Evolutionary conservation across 1,140 invertebrate species (phyloP), one percentile per base, ranked within the genome.

Genomic region (Drosophila kikkawai): DNA sequence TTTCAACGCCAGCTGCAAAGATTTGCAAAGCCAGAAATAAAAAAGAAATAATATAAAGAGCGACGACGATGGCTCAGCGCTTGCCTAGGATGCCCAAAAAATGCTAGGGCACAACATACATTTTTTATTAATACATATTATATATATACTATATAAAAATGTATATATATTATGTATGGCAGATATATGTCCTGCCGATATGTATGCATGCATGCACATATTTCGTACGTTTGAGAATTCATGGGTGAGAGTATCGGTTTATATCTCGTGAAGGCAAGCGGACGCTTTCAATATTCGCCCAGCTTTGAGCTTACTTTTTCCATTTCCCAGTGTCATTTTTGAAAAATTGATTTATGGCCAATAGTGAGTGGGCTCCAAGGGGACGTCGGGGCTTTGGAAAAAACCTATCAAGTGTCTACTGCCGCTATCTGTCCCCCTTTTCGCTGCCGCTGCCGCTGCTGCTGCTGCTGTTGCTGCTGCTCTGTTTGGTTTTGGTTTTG

Each of bases 281-380:
- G 80, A 58, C 69, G 69, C 80, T 79, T 83, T 83, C 80, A 82
- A 82, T 82, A 82, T 82, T 82, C 82, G 83, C 67, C 59, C 66
- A 69, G 84, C 85, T 88, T 88, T 84, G 84, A 88, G 84, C 81
- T 88, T 88, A 88, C 84, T 88, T 88, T 88, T 88, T 88, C 84
- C 84, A 88, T 88, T 88, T 88, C 84, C 84, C 84, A 88, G 84
- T 88, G 84, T 88, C 84, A 88, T 84, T 88, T 88, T 90, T 90
- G 80, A 90, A 88, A 88, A 88, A 88, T 88, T 88, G 84, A 88
- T 88, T 88, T 88, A 88, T 88, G 63, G 85, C 85, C 84, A 88
- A 88, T 88, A 88, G 85, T 75, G 75, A 73, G 69, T 68, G 65
- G 53, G 12, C 53, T n/a, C 8, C 51, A 9, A 44, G 34, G 5